phyloP scores from a whole-genome alignment of 1,140 invertebrate species.

The Parapsyche elsis region DNA sequence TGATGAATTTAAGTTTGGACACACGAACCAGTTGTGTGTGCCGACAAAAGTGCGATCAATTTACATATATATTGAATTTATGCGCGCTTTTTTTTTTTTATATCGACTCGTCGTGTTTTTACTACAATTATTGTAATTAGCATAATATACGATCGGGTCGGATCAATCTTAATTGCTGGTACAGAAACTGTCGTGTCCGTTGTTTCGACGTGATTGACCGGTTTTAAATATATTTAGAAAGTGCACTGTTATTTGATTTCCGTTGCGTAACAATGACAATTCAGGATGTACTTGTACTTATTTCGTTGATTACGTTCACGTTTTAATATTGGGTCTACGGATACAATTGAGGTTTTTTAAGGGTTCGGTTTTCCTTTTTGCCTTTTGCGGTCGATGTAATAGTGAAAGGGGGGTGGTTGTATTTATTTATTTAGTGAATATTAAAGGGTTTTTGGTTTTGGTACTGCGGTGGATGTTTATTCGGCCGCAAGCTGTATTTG shows the following conservation, averaged over 20 bases:
- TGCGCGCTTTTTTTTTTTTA: background rate
- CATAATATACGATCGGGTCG: background rate
- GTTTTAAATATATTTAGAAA: background rate
- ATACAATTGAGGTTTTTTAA: background rate
- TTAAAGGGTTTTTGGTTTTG: slow-evolving; percentile 2
- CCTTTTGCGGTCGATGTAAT: background rate
- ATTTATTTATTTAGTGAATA: slow-evolving; percentile 7
- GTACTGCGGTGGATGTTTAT: background rate
- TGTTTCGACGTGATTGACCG: background rate
- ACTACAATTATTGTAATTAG: background rate
- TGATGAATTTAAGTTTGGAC: slow-evolving; percentile 37
- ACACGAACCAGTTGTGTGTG: slow-evolving; percentile 47
- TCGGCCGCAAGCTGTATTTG: background rate
- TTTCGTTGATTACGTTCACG: too few relatives aligned
- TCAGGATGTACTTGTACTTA: too few relatives aligned
- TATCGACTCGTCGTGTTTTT: slow-evolving; percentile 20
- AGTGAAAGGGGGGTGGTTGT: background rate
- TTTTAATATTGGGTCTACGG: background rate
- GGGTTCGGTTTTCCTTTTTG: background rate
- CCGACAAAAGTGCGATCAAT: slow-evolving; percentile 44
- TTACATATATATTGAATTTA: slow-evolving; percentile 50
- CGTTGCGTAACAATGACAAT: too few relatives aligned
- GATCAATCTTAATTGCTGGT: slow-evolving; percentile 1
- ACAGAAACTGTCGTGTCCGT: too few relatives aligned
- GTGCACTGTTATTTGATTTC: too few relatives aligned